A percentile compares a stretch with the other conserved stretches of the same genome.
Conservation (phyloP, 2,888 invertebrate species). For the Muscina levida region DNA sequence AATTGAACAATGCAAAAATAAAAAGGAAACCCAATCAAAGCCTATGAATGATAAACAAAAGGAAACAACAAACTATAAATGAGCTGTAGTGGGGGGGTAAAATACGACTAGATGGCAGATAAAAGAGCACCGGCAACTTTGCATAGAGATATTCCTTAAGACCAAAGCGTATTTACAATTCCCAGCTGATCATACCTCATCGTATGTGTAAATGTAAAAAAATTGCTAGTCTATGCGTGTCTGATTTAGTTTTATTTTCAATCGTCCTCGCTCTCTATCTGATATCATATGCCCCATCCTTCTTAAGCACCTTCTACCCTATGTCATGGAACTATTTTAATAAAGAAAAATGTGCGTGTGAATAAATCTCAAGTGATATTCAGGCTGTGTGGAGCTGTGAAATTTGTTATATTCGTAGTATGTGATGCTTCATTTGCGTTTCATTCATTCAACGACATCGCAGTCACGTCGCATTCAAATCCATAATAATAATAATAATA, state of each 20-base stretch:
- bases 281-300: neutral
- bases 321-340: conserved; percentile 16
- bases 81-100: neutral
- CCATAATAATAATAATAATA: conserved; percentile 20
- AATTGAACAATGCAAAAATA: conserved; percentile 42
- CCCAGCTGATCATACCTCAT: neutral
- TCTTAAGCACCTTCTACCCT: conserved; percentile 35
- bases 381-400: conserved; percentile 22
- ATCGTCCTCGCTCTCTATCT: conserved; percentile 4
- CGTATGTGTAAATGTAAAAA: conserved; percentile 34
- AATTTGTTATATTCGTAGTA: neutral
- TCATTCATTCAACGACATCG: conserved; percentile 43
- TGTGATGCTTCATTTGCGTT: conserved; percentile 60
- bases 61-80: conserved; percentile 37
- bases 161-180: too few relatives aligned
- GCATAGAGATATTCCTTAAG: neutral
- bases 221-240: neutral
- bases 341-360: conserved; percentile 56
- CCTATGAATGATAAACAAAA: conserved; percentile 38
- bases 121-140: neutral
- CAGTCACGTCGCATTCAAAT: conserved; percentile 40
- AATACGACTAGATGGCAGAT: neutral
- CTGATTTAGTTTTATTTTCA: conserved; percentile 24
- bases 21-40: conserved; percentile 39
- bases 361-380: conserved; percentile 64